Base-by-base conservation (phyloP, 1,140 invertebrate species). In the Pemphigus obesinymphae region DNA sequence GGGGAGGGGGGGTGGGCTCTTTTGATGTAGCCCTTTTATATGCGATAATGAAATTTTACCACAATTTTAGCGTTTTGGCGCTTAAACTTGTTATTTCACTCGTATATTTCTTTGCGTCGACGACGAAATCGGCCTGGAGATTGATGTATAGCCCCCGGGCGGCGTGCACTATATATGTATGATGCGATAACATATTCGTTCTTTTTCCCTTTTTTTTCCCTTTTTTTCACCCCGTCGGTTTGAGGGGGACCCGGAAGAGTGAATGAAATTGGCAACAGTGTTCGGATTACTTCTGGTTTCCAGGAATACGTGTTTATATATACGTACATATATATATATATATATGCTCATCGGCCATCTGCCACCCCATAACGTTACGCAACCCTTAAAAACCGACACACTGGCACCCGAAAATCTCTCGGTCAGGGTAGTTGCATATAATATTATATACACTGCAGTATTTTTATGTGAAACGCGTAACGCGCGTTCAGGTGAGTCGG, bases 331-430 rank as follows among this genome's bases (percentile, higher is more conserved):
- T 53, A 15, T 58, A 29, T 58, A 58, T 61, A 43, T 23, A 40
- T 29, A 72, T 48, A 31, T 26, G 23, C 45, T 45, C 45, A 17
- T n/a, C 55, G 76, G 76, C 76, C 76, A 80, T 80, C 76, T 80
- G 76, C 76, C 76, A 80, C 76, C 76, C 76, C 76, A 80, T 63
- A 58, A 80, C 76, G 76, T 80, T 80, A 61, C 76, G 76, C 76
- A 80, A 80, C 76, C 76, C 76, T 80, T 80, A 80, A 80, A 80
- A 80, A 80, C 76, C 76, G 76, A 63, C 76, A 78, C 75, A 58
- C 75, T 53, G 50, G 50, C 72, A 34, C 29, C 75, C 75, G 53
- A 63, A 80, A 80, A 80, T 63, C 76, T 63, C 76, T 63, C 53
- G 76, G 76, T 61, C 75, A 61, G 50, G 55, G 75, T 26, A 15